Conservation (phyloP, 2,888 invertebrate genomes). For the Drepanosiphum platanoidis region DNA sequence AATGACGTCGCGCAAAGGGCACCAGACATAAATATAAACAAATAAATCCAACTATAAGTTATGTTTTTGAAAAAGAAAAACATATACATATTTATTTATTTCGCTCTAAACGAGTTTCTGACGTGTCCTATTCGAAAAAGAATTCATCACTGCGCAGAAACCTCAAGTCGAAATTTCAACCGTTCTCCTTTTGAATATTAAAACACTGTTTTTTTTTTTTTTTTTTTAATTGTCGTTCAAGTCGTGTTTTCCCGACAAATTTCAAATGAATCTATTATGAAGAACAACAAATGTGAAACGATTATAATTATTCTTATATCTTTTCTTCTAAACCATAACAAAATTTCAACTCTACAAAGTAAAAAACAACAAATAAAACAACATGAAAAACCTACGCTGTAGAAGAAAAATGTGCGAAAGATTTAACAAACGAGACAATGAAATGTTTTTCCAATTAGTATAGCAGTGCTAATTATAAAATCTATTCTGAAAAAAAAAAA, state of each 20-base stretch:
- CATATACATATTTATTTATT: neutral
- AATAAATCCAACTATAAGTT: constrained; percentile 20
- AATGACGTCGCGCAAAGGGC: neutral
- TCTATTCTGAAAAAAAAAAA: neutral
- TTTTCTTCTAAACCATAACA: neutral
- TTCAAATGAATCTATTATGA: neutral
- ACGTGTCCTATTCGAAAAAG: neutral
- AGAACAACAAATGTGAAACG: neutral
- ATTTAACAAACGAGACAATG: neutral
- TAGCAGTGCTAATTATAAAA: neutral
- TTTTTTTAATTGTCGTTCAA: neutral
- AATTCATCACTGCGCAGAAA: neutral
- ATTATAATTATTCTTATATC: neutral
- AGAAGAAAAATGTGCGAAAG: neutral
- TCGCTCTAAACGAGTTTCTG: neutral
- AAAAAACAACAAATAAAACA: neutral
- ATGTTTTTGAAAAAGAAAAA: neutral
- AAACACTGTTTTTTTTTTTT: no score
- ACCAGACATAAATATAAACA: constrained; percentile 11
- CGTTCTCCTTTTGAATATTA: neutral
- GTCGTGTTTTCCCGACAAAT: neutral
- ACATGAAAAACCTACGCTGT: neutral
- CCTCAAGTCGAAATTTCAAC: neutral
- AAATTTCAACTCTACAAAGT: neutral
- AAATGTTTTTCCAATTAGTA: neutral